Percentiles rank a stretch among this genome's conserved stretches.
Evolutionary conservation across 1,140 invertebrate genomes (phyloP).

Genomic region (Drosophila kanapiae): DNA sequence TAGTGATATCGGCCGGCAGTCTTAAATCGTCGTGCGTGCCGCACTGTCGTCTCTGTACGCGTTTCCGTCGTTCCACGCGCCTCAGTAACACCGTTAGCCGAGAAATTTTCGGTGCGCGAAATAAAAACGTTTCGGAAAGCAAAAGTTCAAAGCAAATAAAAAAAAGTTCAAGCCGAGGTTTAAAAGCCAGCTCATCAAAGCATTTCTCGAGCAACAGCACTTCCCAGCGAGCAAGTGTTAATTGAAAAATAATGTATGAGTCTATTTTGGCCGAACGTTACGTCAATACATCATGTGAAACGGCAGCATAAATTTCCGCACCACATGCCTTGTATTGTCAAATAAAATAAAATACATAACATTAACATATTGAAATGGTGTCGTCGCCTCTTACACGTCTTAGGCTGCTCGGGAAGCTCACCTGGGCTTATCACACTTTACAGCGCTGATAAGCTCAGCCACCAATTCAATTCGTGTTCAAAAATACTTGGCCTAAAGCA

Average conservation of each 20-base stretch:
- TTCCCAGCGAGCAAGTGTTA: slow-evolving; percentile 54
- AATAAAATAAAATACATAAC: slow-evolving; percentile 14
- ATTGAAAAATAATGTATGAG: slow-evolving; percentile 63
- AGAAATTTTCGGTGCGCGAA: slow-evolving; percentile 35
- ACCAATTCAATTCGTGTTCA: neutral
- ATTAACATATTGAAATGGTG: slow-evolving; percentile 10
- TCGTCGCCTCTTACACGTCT: slow-evolving; percentile 19
- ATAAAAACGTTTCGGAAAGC: slow-evolving; percentile 36
- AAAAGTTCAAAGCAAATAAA: slow-evolving; percentile 42
- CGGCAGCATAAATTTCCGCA: slow-evolving; percentile 38
- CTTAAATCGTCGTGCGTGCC: slow-evolving; percentile 46
- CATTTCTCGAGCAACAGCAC: slow-evolving; percentile 16
- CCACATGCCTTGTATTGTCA: slow-evolving; percentile 17
- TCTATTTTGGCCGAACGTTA: slow-evolving; percentile 43
- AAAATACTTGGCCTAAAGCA: slow-evolving; percentile 19
- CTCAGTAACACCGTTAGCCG: slow-evolving; percentile 33
- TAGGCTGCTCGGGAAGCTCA: neutral
- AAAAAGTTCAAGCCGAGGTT: slow-evolving; percentile 20
- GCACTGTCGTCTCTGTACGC: slow-evolving; percentile 40
- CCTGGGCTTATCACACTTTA: slow-evolving; percentile 35
- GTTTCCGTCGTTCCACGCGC: slow-evolving; percentile 24
- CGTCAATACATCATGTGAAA: slow-evolving; percentile 51
- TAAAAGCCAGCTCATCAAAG: slow-evolving; percentile 33
- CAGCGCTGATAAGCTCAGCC: slow-evolving; percentile 21
- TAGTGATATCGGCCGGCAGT: slow-evolving; percentile 45